These are phyloP conservation scores for Phenganax marumi DNA, from an alignment of 92 coral and sea anemone species.

Conservation along the genomic window DNA sequence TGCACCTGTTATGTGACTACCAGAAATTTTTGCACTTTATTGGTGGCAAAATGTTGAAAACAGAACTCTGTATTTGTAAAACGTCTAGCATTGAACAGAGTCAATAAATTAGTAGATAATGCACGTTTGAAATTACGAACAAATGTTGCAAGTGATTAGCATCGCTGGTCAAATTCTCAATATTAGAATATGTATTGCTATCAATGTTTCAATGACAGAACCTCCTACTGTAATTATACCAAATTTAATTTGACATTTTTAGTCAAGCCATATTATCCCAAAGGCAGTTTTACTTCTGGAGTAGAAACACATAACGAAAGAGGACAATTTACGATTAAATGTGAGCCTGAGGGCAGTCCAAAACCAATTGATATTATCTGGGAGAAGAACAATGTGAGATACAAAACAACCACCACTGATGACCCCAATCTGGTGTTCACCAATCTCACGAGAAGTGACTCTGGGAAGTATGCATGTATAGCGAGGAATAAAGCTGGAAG, in stretches of 20 bases:
- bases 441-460: slow-evolving; percentile 18
- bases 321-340: slow-evolving; percentile 38
- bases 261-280: slow-evolving; percentile 17
- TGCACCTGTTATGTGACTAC: too few relatives aligned
- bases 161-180: too few relatives aligned
- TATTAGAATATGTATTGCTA: too few relatives aligned
- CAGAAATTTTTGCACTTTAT: too few relatives aligned
- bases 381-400: slow-evolving; percentile 38
- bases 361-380: slow-evolving; percentile 55
- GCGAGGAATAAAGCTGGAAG: slow-evolving; percentile 36
- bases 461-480: slow-evolving; percentile 20
- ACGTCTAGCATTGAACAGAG: too few relatives aligned
- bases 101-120: too few relatives aligned
- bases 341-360: slow-evolving; percentile 76
- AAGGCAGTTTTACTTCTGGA: neutral
- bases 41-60: too few relatives aligned
- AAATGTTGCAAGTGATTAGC: too few relatives aligned
- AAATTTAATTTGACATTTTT: neutral
- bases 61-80: too few relatives aligned
- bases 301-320: slow-evolving; percentile 31
- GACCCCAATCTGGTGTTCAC: slow-evolving; percentile 20
- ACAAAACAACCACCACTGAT: neutral
- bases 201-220: too few relatives aligned
- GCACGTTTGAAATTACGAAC: too few relatives aligned
- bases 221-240: too few relatives aligned